Evolutionary conservation across 2,113 vertebrate genomes (phyloP).

Genomic region (Callionymus lyra): DNA sequence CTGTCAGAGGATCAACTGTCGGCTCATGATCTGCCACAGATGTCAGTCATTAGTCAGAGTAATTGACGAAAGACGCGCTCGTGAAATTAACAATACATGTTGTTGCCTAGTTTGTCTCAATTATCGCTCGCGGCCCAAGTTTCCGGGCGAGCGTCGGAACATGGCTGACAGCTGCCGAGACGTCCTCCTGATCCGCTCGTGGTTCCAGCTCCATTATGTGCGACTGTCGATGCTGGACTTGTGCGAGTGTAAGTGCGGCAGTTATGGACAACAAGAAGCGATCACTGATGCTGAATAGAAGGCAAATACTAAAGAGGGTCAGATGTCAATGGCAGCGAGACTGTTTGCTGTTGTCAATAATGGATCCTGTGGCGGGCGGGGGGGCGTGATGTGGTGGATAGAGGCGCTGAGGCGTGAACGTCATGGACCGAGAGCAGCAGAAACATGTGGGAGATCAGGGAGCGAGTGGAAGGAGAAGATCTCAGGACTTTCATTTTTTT

Average conservation of each 20-base stretch:
- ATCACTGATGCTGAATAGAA: slow-evolving; percentile 60
- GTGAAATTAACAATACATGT: slow-evolving; percentile 10
- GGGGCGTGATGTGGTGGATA: slow-evolving; percentile 35
- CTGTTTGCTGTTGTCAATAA: slow-evolving; percentile 60
- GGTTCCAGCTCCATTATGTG: too few relatives aligned
- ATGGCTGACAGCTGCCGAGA: slow-evolving; percentile 23
- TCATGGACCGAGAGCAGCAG: slow-evolving; percentile 8
- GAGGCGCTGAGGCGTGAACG: slow-evolving; percentile 31
- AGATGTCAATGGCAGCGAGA: slow-evolving; percentile 59
- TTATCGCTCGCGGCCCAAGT: slow-evolving; percentile 32
- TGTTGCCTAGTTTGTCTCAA: slow-evolving; percentile 28
- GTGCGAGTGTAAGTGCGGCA: slow-evolving; percentile 54
- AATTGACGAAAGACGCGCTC: slow-evolving; percentile 9
- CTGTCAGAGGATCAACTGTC: too few relatives aligned
- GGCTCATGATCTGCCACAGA: slow-evolving; percentile 30
- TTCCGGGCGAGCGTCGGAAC: slow-evolving; percentile 20
- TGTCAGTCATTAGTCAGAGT: slow-evolving; percentile 37
- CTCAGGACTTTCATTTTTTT: too few relatives aligned
- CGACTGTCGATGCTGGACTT: slow-evolving; percentile 47
- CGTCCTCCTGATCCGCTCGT: slow-evolving; percentile 18
- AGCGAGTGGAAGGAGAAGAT: too few relatives aligned
- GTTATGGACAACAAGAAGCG: slow-evolving; percentile 67
- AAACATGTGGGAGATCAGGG: too few relatives aligned
- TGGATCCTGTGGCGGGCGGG: slow-evolving; percentile 37
- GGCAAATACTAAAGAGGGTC: slow-evolving; percentile 49